These are phyloP conservation scores for Philereme transversata DNA, from an alignment of 2,888 invertebrate genomes.

Conservation along the genomic window DNA sequence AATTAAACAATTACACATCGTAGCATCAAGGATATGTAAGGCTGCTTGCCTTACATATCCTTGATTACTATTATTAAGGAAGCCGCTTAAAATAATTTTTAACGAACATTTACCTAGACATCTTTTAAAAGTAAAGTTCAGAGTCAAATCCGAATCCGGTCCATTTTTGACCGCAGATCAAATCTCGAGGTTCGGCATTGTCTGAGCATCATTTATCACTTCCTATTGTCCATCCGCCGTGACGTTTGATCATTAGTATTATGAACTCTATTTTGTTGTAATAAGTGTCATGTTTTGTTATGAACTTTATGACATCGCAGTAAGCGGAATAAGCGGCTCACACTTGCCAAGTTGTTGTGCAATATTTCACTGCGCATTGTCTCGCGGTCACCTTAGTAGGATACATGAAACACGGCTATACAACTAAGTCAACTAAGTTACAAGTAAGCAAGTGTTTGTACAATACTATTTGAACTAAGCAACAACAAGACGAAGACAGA, in stretches of 20 bases:
- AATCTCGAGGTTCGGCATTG: conserved; percentile 28
- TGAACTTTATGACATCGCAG: conserved; percentile 47
- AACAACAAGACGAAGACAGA: too few relatives aligned
- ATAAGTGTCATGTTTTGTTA: conserved; percentile 19
- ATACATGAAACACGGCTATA: neutral
- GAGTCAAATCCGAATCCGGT: conserved; percentile 29
- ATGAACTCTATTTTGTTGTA: neutral
- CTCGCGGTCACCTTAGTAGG: conserved; percentile 34
- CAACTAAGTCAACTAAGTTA: neutral
- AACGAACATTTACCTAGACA: neutral
- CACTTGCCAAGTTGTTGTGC: conserved; percentile 44
- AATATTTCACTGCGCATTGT: conserved; percentile 46
- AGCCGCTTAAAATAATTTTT: conserved; percentile 1
- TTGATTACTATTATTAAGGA: conserved; percentile 14
- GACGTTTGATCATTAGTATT: conserved; percentile 40
- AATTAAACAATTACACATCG: conserved; percentile 1
- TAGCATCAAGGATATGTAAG: conserved; percentile 7
- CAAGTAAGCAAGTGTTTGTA: neutral
- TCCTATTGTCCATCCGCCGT: conserved; percentile 44
- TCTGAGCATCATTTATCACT: conserved; percentile 51
- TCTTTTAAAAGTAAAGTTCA: neutral
- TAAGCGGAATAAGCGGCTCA: conserved; percentile 42
- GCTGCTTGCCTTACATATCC: too few relatives aligned
- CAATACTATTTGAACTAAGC: too few relatives aligned
- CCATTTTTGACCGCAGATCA: conserved; percentile 24